Evolutionary conservation across 2,113 vertebrate genomes (phyloP).

Genomic region (Pomatostomus ruficeps): DNA sequence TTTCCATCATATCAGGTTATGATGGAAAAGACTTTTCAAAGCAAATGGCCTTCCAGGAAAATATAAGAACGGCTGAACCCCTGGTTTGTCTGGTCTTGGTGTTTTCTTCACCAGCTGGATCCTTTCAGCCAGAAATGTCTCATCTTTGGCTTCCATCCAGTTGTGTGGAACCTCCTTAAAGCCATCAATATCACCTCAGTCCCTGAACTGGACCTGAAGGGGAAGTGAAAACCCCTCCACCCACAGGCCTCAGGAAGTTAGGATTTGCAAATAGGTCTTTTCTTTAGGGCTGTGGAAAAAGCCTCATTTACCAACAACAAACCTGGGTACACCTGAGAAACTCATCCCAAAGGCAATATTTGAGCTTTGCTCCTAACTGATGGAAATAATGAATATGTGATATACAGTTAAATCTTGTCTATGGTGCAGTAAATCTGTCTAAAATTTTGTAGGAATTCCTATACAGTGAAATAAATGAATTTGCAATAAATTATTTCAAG

Average conservation of each 20-base stretch:
- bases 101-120: background rate
- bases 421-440: background rate
- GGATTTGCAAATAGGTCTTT: background rate
- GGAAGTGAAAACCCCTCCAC: background rate
- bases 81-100: background rate
- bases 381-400: background rate
- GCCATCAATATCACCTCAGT: background rate
- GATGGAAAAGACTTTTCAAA: background rate
- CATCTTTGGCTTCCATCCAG: background rate
- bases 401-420: background rate
- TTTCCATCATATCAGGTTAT: background rate
- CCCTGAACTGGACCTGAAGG: background rate
- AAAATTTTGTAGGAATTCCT: background rate
- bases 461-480: background rate
- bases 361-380: background rate
- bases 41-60: background rate
- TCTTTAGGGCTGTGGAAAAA: background rate
- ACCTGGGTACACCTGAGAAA: background rate
- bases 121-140: background rate
- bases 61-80: background rate
- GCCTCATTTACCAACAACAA: background rate
- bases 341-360: background rate
- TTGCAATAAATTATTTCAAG: background rate
- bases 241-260: background rate
- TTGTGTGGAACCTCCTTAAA: background rate